These are phyloP conservation scores for Petromus typicus DNA, from an alignment of 2,113 vertebrate genomes.

Conservation along the genomic window DNA sequence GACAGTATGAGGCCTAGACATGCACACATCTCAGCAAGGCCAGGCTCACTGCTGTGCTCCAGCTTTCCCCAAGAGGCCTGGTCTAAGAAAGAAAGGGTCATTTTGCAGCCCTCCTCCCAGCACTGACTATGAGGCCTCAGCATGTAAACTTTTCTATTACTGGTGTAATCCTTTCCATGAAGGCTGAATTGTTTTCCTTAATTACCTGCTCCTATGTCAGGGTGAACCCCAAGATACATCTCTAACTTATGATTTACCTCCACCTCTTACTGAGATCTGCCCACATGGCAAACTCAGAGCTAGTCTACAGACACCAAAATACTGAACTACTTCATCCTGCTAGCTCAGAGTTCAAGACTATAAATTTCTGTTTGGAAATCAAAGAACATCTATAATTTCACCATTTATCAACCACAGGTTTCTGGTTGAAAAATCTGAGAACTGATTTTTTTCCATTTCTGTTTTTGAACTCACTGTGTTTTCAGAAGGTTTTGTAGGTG, in stretches of 20 bases:
- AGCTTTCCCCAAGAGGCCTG: too few relatives aligned
- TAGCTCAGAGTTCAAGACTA: background rate
- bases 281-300: background rate
- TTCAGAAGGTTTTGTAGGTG: background rate
- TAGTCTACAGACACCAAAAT: background rate
- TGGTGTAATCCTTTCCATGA: background rate
- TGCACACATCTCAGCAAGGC: background rate
- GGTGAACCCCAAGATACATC: fast-evolving
- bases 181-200: background rate
- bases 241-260: too few relatives aligned
- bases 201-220: fast-evolving
- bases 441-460: background rate
- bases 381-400: background rate
- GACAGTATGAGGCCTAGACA: fast-evolving
- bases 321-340: fast-evolving
- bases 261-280: fast-evolving
- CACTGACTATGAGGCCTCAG: background rate
- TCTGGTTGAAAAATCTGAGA: background rate
- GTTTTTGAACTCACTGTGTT: background rate
- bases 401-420: background rate
- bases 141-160: fast-evolving
- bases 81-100: too few relatives aligned
- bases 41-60: background rate
- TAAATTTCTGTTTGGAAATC: background rate
- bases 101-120: background rate